Evolutionary conservation across 2,888 invertebrate genomes (phyloP).

Genomic region (Campoplex nolae): DNA sequence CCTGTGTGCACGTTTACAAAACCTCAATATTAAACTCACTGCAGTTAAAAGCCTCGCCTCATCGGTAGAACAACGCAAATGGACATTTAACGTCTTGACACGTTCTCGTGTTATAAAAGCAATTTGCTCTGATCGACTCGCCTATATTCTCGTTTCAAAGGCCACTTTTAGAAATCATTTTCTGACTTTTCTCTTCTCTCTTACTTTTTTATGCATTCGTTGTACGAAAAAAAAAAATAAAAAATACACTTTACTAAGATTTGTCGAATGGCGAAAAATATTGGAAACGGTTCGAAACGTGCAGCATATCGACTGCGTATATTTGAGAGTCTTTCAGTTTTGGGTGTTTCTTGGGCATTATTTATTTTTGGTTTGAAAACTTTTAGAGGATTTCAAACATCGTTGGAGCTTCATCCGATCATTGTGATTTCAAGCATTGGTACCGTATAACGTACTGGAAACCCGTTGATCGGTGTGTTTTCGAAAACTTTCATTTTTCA

Average conservation of each 20-base stretch:
- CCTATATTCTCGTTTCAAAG: background rate
- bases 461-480: background rate
- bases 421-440: background rate
- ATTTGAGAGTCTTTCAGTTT: no score
- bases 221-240: no score
- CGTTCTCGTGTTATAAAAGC: conserved; percentile 42
- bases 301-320: no score
- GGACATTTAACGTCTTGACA: conserved; percentile 56
- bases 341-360: no score
- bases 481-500: background rate
- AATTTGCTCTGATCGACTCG: conserved; percentile 32
- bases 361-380: no score
- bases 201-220: background rate
- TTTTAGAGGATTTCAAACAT: background rate
- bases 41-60: conserved; percentile 10
- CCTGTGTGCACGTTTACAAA: conserved; percentile 20
- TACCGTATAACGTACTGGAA: background rate
- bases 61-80: conserved; percentile 41
- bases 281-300: background rate
- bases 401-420: background rate
- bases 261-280: background rate
- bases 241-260: background rate
- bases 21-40: conserved; percentile 21
- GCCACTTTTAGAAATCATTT: background rate
- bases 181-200: background rate